These are phyloP conservation scores for Struthidea cinerea DNA, from an alignment of 2,113 vertebrate genomes.

Conservation along the genomic window DNA sequence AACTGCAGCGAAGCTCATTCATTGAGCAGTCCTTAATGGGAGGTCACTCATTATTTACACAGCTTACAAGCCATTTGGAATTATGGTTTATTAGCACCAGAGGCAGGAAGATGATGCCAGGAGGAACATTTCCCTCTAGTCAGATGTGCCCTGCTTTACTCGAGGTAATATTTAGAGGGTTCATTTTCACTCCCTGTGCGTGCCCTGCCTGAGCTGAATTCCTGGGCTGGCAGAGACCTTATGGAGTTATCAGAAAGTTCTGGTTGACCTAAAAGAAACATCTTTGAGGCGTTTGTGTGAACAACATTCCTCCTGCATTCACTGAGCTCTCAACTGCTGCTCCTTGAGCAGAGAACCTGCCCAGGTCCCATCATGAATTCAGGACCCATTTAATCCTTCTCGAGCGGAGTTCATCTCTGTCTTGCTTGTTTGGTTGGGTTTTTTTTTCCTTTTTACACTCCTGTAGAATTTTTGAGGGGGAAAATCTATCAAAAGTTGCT, in stretches of 20 bases:
- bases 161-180: neutral
- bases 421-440: neutral
- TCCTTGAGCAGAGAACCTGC: neutral
- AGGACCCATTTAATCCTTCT: neutral
- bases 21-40: neutral
- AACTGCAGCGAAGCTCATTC: neutral
- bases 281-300: neutral
- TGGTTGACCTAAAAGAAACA: accelerated
- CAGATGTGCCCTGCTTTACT: neutral
- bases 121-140: neutral
- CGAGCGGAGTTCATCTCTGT: neutral
- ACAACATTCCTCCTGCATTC: neutral
- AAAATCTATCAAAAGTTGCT: neutral
- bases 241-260: neutral
- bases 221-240: neutral
- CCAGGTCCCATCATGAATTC: accelerated
- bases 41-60: conserved; percentile 41
- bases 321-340: neutral
- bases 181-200: neutral
- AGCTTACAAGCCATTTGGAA: neutral
- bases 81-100: neutral
- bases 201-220: neutral
- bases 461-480: neutral
- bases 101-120: neutral
- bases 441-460: neutral